phyloP scores from a whole-genome alignment of 2,113 vertebrate species.

The Martes martes region DNA sequence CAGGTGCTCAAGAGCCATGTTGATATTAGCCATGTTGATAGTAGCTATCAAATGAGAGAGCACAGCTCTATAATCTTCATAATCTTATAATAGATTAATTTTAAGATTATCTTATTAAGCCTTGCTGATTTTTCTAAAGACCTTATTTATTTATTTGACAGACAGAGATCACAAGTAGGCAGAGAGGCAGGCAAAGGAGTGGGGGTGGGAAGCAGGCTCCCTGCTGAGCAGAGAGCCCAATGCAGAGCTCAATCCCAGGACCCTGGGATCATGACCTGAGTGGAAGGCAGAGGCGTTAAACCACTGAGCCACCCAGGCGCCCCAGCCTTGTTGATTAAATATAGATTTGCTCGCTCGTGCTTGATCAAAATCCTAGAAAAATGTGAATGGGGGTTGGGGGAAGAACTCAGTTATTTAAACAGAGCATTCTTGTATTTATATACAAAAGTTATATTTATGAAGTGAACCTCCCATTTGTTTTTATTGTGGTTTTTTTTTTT shows the following conservation, averaged over 20 bases:
- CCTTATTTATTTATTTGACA: no score
- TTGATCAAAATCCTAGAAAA: slow-evolving; percentile 34
- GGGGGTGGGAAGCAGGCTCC: no score
- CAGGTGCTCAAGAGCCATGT: neutral
- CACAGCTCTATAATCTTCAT: neutral
- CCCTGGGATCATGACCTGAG: no score
- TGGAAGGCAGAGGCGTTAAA: no score
- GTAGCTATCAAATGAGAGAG: neutral
- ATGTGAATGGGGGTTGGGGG: neutral
- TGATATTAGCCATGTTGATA: neutral
- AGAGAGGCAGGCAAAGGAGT: no score
- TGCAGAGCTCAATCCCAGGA: no score
- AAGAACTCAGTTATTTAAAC: neutral
- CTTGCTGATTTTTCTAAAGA: neutral
- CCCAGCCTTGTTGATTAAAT: neutral
- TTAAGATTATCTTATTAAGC: neutral
- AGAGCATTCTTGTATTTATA: slow-evolving; percentile 17
- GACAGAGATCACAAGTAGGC: no score
- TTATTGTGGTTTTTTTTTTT: no score
- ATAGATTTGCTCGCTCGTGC: neutral
- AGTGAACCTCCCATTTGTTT: neutral
- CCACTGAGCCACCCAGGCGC: no score
- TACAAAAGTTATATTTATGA: slow-evolving; percentile 26
- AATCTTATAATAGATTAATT: neutral
- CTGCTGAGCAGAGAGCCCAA: no score